These are phyloP conservation scores for Sebastes miniatus DNA, from an alignment of 2,797 vertebrate genomes.

Conservation along the genomic window DNA sequence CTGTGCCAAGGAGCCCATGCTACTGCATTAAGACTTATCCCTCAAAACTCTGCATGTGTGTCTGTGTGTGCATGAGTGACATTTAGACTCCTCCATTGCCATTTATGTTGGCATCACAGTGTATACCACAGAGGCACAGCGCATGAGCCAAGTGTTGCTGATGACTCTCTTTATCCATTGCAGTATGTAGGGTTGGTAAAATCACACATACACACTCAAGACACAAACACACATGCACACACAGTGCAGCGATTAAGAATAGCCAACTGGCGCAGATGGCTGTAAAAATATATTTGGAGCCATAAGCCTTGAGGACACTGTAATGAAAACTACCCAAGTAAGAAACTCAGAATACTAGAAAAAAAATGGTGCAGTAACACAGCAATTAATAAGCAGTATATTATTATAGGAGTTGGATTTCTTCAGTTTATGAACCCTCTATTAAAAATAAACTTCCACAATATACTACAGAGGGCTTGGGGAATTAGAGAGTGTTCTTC, in stretches of 20 bases:
- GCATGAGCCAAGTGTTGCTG: conserved; percentile 71
- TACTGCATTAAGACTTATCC: conserved; percentile 71
- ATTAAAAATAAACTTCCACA: conserved; percentile 15
- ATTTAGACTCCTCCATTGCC: conserved; percentile 74
- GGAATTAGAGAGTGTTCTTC: not conserved
- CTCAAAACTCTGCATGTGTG: conserved; percentile 67
- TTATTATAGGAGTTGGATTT: conserved; percentile 40
- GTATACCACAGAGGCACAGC: conserved; percentile 63
- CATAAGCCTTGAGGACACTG: conserved; percentile 75
- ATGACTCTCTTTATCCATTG: conserved; percentile 77
- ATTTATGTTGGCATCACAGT: conserved; percentile 76
- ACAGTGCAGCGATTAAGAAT: conserved; percentile 75
- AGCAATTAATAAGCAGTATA: conserved; percentile 47
- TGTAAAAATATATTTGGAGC: conserved; percentile 81
- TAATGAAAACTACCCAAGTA: conserved; percentile 78
- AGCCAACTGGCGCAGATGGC: conserved; percentile 82
- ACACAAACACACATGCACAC: conserved; percentile 50
- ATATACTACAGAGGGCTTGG: not conserved
- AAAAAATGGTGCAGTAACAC: conserved; percentile 38
- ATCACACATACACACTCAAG: conserved; percentile 55
- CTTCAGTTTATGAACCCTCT: conserved; percentile 8
- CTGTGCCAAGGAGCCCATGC: conserved; percentile 69
- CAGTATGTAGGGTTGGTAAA: conserved; percentile 66
- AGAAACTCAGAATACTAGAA: conserved; percentile 48
- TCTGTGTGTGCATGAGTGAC: conserved; percentile 70